Percentiles rank a stretch among this genome's conserved stretches.
Conservation (phyloP, 2,113 vertebrate species). For the Corapipo altera region DNA sequence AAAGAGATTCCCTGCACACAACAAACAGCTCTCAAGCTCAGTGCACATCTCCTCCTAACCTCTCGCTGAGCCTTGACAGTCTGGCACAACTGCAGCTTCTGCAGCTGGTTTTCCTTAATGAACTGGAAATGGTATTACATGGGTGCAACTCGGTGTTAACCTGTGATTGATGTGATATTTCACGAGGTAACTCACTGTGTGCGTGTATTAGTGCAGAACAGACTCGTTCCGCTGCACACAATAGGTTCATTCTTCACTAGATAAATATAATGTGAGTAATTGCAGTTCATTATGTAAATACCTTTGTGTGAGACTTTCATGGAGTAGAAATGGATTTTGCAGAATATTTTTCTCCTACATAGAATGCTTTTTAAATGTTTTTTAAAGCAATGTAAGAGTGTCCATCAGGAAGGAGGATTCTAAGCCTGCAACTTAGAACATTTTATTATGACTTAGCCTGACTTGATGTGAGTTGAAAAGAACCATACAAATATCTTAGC, state of each 20-base stretch:
- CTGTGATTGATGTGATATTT: slow-evolving; percentile 39
- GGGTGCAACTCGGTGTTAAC: neutral
- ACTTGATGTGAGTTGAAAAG: neutral
- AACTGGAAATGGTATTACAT: neutral
- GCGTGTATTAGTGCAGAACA: neutral
- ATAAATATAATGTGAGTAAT: slow-evolving; percentile 50
- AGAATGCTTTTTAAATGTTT: neutral
- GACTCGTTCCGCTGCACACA: slow-evolving; percentile 17
- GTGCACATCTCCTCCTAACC: neutral
- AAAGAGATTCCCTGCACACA: neutral
- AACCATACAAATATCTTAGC: neutral
- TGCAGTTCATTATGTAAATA: slow-evolving; percentile 56
- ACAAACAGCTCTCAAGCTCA: neutral
- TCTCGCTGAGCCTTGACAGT: neutral
- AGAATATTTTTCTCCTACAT: neutral
- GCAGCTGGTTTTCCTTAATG: slow-evolving; percentile 29
- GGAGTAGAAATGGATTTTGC: slow-evolving; percentile 15
- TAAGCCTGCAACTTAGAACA: neutral
- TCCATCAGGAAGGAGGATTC: neutral
- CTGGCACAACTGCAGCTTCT: neutral
- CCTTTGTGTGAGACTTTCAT: neutral
- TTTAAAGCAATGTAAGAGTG: neutral
- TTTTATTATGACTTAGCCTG: neutral
- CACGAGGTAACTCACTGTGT: slow-evolving; percentile 18
- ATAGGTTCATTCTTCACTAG: slow-evolving; percentile 32